Base-by-base conservation (phyloP, 2,113 vertebrate species). In the Myocastor coypus region DNA sequence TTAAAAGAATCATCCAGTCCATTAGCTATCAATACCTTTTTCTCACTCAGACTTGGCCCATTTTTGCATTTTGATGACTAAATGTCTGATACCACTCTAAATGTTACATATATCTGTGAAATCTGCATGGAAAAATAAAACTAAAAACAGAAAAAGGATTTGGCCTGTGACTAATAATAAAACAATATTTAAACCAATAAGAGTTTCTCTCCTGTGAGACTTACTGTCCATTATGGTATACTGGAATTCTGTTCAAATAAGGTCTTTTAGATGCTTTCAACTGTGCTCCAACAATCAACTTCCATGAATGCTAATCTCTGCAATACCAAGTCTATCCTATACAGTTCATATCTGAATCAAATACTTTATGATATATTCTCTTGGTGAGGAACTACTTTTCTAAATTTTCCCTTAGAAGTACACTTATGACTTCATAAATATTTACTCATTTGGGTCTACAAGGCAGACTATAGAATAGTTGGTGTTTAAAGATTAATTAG, bases 61-160 rank as follows among this genome's bases (percentile, higher is more conserved):
- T 6, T 89, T 96, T 82, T 40, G 13, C 11, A 59, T 50, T 85
- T 68, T 87, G 16, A 87, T 92, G 50, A 91, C 19, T 57, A 84
- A 80, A 66, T 73, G n/a, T 37, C 8, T 69, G 24, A 50, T 34
- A 81, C 50, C 28, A 61, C 3, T 40, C 20, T 90, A 50, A 82
- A 88, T 26, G 64, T 92, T 59, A 59, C 9, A 22, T 5, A 57
- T n/a, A 17, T 78, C 11, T 52, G 16, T 64, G 4, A 6, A 57
- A 69, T 61, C 24, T 24, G 61, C 30, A 40, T 69, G 55, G n/a
- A 37, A 7, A 20, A 91, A 88, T 84, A n/a, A 64, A 87, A 83
- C 30, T 55, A 87, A 90, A 26, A 75, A 1, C 2, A n/a, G 17
- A 30, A 42, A 66, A 92, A 84, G 34, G 12, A 40, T 7, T 59